A percentile compares a stretch with the other conserved stretches of the same genome.
Evolutionary conservation across 2,888 invertebrate species (phyloP).

Genomic region (Callimorpha dominula): DNA sequence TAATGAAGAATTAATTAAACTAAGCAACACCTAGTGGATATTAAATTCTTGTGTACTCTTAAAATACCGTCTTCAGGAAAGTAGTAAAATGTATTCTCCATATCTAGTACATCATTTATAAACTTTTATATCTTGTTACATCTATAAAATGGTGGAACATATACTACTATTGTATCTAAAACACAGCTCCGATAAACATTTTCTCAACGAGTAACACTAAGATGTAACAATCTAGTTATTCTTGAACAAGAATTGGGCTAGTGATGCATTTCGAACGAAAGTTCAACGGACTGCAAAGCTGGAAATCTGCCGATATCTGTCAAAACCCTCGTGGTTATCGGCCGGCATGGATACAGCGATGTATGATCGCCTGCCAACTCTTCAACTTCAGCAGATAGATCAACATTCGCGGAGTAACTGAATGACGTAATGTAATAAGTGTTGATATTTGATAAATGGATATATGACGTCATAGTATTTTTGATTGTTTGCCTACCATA

Average conservation of each 20-base stretch:
- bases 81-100: neutral
- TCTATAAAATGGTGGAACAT: neutral
- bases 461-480: slow-evolving; percentile 4
- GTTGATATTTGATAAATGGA: neutral
- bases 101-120: neutral
- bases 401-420: slow-evolving; percentile 5
- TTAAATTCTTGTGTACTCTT: neutral
- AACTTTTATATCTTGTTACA: neutral
- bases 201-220: neutral
- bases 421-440: slow-evolving; percentile 8
- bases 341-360: slow-evolving; percentile 43
- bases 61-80: neutral
- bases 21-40: neutral
- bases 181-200: slow-evolving; percentile 15
- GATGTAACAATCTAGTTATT: slow-evolving; percentile 13
- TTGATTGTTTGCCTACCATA: neutral
- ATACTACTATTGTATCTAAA: neutral
- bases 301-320: slow-evolving; percentile 31
- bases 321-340: slow-evolving; percentile 43
- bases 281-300: slow-evolving; percentile 41
- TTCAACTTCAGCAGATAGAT: slow-evolving; percentile 17
- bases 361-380: slow-evolving; percentile 49
- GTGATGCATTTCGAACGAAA: slow-evolving; percentile 24
- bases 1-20: neutral
- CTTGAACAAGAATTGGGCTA: slow-evolving; percentile 19